Evolutionary conservation across 2,113 vertebrate species (phyloP).

Genomic region (Lophochroa leadbeateri): DNA sequence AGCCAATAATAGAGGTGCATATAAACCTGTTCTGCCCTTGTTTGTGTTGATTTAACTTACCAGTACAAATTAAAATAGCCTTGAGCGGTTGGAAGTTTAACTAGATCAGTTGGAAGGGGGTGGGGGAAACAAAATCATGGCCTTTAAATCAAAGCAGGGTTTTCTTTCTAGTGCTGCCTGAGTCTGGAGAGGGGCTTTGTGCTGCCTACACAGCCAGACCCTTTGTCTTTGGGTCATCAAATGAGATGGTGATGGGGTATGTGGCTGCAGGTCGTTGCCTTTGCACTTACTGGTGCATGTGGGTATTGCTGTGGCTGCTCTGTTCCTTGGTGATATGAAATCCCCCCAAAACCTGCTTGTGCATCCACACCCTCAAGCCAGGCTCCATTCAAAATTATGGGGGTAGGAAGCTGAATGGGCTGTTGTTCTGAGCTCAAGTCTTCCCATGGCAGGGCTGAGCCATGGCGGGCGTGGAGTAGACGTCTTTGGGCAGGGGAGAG

Average conservation of each 20-base stretch:
- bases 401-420: not conserved
- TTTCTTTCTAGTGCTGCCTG: not conserved
- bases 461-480: accelerated
- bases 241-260: accelerated
- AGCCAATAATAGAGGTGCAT: conserved; percentile 12
- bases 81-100: conserved; percentile 61
- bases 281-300: accelerated
- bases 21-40: conserved; percentile 60
- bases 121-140: not conserved
- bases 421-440: not conserved
- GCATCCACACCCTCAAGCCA: accelerated
- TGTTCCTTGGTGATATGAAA: not conserved
- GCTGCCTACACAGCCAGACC: accelerated
- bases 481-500: not conserved
- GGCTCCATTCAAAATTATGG: not conserved
- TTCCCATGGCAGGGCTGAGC: not conserved
- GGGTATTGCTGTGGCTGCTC: not conserved
- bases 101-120: conserved; percentile 24
- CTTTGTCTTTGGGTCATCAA: not conserved
- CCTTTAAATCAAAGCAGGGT: conserved; percentile 3
- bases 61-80: conserved; percentile 64
- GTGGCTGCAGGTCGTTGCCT: not conserved
- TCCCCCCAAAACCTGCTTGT: not conserved
- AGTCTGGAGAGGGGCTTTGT: not conserved
- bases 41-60: conserved; percentile 66